phyloP scores from a whole-genome alignment of 2,888 invertebrate species.

The Meteorus cinctellus region DNA sequence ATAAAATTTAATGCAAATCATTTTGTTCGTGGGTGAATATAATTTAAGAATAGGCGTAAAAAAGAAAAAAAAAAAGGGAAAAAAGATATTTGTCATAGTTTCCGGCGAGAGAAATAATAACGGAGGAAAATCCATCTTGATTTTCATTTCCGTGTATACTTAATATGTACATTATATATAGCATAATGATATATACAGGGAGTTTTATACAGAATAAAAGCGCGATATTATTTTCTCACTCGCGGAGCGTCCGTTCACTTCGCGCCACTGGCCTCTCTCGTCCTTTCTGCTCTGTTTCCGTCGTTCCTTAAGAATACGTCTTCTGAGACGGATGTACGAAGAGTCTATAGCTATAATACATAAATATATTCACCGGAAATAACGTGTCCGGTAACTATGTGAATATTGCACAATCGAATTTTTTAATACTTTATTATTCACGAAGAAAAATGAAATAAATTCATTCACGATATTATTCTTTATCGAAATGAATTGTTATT shows the following conservation, averaged over 20 bases:
- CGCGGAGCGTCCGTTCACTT: slow-evolving; percentile 27
- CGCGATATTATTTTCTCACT: neutral
- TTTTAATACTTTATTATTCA: slow-evolving; percentile 8
- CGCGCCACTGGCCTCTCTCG: slow-evolving; percentile 40
- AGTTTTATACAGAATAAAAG: neutral
- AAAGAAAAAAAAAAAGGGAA: no score
- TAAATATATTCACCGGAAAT: neutral
- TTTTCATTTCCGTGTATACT: neutral
- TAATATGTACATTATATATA: neutral
- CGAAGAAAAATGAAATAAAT: neutral
- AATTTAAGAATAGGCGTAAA: no score
- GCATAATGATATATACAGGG: neutral
- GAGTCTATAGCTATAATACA: neutral
- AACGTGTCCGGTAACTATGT: slow-evolving; percentile 8
- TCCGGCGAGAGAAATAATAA: neutral
- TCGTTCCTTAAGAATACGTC: slow-evolving; percentile 36
- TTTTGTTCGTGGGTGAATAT: no score
- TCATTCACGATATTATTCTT: no score
- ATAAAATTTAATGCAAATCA: no score
- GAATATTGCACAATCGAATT: slow-evolving; percentile 7
- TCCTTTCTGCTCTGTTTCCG: slow-evolving; percentile 50
- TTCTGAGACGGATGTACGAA: slow-evolving; percentile 6
- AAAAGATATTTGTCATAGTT: neutral
- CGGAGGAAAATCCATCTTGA: neutral
- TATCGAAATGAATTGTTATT: no score